Percentiles rank a stretch among this genome's conserved stretches.
Conservation (phyloP, 1,140 invertebrate genomes). For the Drosophila saltans region DNA sequence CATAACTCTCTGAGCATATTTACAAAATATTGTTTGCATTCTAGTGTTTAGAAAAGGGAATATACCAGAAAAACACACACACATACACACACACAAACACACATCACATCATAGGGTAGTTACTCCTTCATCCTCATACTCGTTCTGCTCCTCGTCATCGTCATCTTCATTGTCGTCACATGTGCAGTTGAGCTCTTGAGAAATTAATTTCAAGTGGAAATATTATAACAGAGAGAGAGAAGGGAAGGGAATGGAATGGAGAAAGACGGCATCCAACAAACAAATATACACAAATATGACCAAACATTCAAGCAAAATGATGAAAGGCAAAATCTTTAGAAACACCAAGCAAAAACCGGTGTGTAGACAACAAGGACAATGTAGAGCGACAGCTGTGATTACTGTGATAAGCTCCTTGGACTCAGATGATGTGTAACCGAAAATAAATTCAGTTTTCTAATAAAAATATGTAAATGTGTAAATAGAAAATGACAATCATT, state of each 20-base stretch:
- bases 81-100: background rate
- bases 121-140: conserved; percentile 10
- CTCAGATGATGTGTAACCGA: conserved; percentile 14
- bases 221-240: conserved; percentile 52
- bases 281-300: conserved; percentile 76
- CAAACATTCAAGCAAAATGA: conserved; percentile 8
- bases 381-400: conserved; percentile 36
- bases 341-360: background rate
- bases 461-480: conserved; percentile 7
- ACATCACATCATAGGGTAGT: too few species aligned
- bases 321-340: conserved; percentile 14
- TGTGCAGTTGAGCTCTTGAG: conserved; percentile 79
- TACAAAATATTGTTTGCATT: conserved; percentile 66
- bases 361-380: background rate
- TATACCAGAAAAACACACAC: conserved; percentile 27
- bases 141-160: background rate
- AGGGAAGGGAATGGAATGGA: conserved; percentile 12
- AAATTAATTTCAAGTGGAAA: conserved; percentile 81
- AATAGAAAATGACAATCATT: conserved; percentile 3
- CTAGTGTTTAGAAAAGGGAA: conserved; percentile 73
- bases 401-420: conserved; percentile 37
- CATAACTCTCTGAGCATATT: conserved; percentile 58
- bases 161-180: conserved; percentile 56
- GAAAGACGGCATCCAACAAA: conserved; percentile 30
- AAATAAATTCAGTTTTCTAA: conserved; percentile 7